Conservation (phyloP, 2,113 vertebrate genomes). For the Odontesthes bonariensis region DNA sequence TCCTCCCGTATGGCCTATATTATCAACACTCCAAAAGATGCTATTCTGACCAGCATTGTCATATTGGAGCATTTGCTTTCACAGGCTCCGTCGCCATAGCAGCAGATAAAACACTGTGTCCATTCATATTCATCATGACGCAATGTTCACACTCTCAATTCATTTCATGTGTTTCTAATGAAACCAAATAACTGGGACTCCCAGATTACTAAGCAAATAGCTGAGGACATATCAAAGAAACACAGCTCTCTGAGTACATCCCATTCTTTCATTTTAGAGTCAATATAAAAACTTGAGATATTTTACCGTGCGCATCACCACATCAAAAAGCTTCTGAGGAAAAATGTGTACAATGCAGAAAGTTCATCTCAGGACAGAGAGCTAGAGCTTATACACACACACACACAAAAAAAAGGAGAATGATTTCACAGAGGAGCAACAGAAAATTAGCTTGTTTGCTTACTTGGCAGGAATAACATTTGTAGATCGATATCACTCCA, state of each 20-base stretch:
- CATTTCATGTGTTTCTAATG: constrained; percentile 2
- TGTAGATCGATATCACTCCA: not conserved
- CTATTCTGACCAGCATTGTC: not conserved
- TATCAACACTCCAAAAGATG: not conserved
- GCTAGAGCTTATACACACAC: not conserved
- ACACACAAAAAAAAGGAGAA: not conserved
- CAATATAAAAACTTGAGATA: not conserved
- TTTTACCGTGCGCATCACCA: not conserved
- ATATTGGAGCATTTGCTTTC: constrained; percentile 6
- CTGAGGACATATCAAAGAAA: constrained; percentile 9
- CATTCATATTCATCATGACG: constrained; percentile 22
- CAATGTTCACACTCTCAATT: not conserved
- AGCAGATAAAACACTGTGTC: constrained; percentile 18
- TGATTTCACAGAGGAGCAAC: not conserved
- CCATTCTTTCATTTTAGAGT: not conserved
- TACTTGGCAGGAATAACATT: not conserved
- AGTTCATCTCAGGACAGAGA: not conserved
- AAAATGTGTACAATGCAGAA: not conserved
- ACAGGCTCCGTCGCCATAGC: constrained; percentile 1
- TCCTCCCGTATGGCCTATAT: not conserved
- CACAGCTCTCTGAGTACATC: constrained; percentile 3
- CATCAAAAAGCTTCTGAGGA: not conserved
- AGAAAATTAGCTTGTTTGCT: not conserved
- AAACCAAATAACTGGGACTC: constrained; percentile 10
- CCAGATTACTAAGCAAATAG: constrained; percentile 17